Conservation (phyloP, 2,797 vertebrate species). For the Agapornis canus region DNA sequence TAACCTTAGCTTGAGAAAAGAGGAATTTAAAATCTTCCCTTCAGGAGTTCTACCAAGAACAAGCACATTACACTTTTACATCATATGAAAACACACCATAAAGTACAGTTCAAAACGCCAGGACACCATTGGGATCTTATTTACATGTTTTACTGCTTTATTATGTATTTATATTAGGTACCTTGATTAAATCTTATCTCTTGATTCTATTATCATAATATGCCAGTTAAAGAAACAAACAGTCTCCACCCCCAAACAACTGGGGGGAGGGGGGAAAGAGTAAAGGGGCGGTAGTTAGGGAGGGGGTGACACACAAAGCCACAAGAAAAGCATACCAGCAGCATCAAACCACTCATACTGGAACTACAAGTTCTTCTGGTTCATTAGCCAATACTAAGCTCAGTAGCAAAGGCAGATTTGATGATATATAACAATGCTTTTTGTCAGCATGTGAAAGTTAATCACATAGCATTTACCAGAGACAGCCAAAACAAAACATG, state of each 20-base stretch:
- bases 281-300: too few species aligned
- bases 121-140: conserved; percentile 3
- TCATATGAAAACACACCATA: neutral
- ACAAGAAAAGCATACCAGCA: conserved; percentile 50
- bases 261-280: neutral
- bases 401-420: neutral
- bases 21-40: conserved; percentile 11
- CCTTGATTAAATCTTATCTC: conserved; percentile 66
- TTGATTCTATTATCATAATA: conserved; percentile 54
- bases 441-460: conserved; percentile 30
- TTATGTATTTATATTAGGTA: conserved; percentile 43
- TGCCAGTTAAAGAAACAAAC: conserved; percentile 56
- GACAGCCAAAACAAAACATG: neutral
- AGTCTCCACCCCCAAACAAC: neutral
- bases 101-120: conserved; percentile 28
- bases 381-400: conserved; percentile 18
- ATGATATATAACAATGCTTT: neutral
- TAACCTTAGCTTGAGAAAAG: conserved; percentile 20
- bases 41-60: conserved; percentile 43
- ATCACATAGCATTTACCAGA: neutral
- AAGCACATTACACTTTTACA: neutral
- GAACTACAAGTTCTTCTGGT: conserved; percentile 55
- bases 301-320: neutral
- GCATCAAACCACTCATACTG: conserved; percentile 31
- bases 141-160: conserved; percentile 40